A percentile compares a stretch with the other conserved stretches of the same genome.
Evolutionary conservation across 1,140 invertebrate genomes (phyloP).

Genomic region (Pseudoatta argentina): DNA sequence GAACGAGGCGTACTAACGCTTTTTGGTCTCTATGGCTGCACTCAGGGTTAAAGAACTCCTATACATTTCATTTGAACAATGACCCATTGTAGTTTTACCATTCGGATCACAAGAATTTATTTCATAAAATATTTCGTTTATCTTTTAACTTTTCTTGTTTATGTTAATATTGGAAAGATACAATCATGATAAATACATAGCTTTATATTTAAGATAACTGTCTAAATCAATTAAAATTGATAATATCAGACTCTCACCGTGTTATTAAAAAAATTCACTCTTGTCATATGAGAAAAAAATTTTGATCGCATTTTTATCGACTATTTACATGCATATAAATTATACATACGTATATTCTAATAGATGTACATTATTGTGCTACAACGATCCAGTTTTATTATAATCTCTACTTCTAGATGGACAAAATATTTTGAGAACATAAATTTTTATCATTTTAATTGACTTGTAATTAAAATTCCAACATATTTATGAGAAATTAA

Average conservation of each 20-base stretch:
- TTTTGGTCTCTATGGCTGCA: conserved; percentile 55
- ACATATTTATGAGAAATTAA: too few species aligned
- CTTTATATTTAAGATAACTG: not conserved
- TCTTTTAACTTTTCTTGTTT: not conserved
- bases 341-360: too few species aligned
- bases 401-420: too few species aligned
- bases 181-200: not conserved
- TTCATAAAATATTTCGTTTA: not conserved
- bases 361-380: too few species aligned
- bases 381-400: too few species aligned
- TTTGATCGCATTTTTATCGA: too few species aligned
- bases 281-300: not conserved
- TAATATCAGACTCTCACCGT: too few species aligned
- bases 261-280: not conserved
- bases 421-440: too few species aligned
- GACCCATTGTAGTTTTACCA: conserved; percentile 37
- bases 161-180: conserved; percentile 29
- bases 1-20: conserved; percentile 59
- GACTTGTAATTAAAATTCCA: not conserved
- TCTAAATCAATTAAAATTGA: not conserved
- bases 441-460: too few species aligned
- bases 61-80: conserved; percentile 53
- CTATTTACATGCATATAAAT: too few species aligned
- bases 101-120: not conserved
- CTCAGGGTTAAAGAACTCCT: conserved; percentile 71